Conservation (phyloP, 2,888 invertebrate species). For the Antitype chi region DNA sequence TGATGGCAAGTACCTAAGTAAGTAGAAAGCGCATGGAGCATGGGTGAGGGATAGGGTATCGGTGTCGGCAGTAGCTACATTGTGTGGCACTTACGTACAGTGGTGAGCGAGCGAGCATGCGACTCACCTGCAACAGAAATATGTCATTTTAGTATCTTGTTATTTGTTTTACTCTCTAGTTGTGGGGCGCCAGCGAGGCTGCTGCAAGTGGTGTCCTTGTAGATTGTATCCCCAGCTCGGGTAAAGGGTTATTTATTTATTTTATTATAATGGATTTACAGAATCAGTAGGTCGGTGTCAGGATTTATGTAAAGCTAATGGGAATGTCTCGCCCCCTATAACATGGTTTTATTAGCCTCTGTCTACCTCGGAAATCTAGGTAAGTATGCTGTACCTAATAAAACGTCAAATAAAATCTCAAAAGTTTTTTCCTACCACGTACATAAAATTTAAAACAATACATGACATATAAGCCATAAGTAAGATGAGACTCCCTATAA, state of each 20-base stretch:
- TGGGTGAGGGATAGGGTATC: not conserved
- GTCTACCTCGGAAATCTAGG: no score
- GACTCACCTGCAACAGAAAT: conserved; percentile 83
- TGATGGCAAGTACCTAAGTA: not conserved
- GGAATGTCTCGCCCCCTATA: not conserved
- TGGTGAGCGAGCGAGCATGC: conserved; percentile 82
- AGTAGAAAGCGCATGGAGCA: conserved; percentile 1
- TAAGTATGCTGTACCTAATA: no score
- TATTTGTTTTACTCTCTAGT: not conserved
- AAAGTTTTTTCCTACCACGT: no score
- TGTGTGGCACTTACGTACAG: conserved; percentile 77
- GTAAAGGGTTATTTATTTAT: not conserved
- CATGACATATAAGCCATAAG: no score
- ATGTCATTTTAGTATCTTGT: conserved; percentile 29
- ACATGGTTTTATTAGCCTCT: no score
- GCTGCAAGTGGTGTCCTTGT: not conserved
- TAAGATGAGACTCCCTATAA: no score
- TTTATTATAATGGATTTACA: not conserved
- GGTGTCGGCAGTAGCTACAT: conserved; percentile 46
- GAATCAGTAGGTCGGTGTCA: not conserved
- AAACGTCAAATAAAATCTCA: no score
- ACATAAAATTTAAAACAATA: no score
- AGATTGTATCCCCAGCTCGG: not conserved
- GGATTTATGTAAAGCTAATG: not conserved
- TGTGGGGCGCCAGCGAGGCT: not conserved